Conservation (phyloP, 2,797 vertebrate species). For the Melanogrammus aeglefinus region DNA sequence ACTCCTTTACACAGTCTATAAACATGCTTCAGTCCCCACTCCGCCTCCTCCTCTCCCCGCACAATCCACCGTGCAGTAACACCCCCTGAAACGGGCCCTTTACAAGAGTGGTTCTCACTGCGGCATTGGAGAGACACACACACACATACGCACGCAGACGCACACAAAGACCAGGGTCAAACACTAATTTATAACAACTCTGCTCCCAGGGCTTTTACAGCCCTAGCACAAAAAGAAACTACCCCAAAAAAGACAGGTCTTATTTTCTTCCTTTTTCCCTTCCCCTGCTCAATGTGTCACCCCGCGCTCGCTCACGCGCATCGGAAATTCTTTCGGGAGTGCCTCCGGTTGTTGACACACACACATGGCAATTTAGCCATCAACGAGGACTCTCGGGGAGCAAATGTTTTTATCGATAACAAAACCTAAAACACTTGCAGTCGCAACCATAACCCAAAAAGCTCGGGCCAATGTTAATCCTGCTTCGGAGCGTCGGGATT, state of each 20-base stretch:
- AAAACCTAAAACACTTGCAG: too few relatives aligned
- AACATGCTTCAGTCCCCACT: slow-evolving; percentile 79
- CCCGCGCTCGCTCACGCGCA: slow-evolving; percentile 9
- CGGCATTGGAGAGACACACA: background rate
- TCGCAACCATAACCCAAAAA: background rate
- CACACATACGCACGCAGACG: background rate
- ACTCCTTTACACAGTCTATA: slow-evolving; percentile 93
- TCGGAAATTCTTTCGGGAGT: background rate
- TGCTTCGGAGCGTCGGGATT: slow-evolving; percentile 41
- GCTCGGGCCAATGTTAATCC: slow-evolving; percentile 14
- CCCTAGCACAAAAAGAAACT: slow-evolving; percentile 49
- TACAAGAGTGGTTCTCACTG: slow-evolving; percentile 66
- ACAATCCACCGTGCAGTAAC: slow-evolving; percentile 82
- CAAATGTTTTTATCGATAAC: too few relatives aligned
- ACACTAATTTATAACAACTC: slow-evolving; percentile 78
- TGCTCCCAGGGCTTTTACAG: slow-evolving; percentile 73
- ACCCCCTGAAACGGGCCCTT: slow-evolving; percentile 72
- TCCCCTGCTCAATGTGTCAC: background rate
- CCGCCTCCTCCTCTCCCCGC: background rate
- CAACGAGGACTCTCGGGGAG: background rate
- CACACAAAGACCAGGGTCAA: slow-evolving; percentile 77
- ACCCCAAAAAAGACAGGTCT: background rate
- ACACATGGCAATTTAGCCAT: background rate
- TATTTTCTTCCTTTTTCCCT: background rate
- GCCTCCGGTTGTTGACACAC: background rate